Percentiles rank a stretch among this genome's conserved stretches.
Evolutionary conservation across 2,113 vertebrate genomes (phyloP).

Genomic region (Burhinus bistriatus): DNA sequence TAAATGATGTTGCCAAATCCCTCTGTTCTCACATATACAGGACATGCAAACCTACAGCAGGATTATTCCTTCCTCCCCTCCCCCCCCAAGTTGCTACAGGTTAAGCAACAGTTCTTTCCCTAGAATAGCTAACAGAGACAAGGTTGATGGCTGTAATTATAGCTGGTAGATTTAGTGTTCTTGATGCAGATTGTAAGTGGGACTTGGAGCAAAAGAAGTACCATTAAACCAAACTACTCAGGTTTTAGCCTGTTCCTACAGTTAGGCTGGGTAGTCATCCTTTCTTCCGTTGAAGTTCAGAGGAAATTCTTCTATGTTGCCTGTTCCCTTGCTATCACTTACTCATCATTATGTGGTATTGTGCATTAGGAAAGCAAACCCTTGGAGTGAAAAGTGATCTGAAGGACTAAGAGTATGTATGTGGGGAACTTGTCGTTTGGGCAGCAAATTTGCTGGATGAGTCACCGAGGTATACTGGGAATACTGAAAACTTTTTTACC

Average conservation of each 20-base stretch:
- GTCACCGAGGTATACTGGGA: not conserved
- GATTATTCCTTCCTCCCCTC: not conserved
- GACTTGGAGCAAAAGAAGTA: not conserved
- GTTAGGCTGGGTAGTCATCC: not conserved
- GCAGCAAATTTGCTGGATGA: not conserved
- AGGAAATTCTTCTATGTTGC: not conserved
- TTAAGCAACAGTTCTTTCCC: not conserved
- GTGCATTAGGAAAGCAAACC: not conserved
- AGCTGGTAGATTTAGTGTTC: not conserved
- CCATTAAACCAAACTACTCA: not conserved
- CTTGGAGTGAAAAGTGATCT: not conserved
- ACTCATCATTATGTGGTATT: not conserved
- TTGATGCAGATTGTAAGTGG: not conserved
- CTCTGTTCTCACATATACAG: not conserved
- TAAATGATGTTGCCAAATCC: not conserved
- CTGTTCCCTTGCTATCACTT: not conserved
- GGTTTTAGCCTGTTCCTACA: not conserved
- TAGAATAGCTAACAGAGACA: not conserved
- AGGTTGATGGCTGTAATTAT: not conserved
- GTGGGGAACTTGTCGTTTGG: not conserved
- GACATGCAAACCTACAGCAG: not conserved
- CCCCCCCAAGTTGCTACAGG: not conserved
- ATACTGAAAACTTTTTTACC: not conserved
- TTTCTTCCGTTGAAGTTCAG: not conserved
- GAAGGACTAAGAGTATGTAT: not conserved